Evolutionary conservation across 2,797 vertebrate species (phyloP).

Genomic region (Sardinella longiceps): DNA sequence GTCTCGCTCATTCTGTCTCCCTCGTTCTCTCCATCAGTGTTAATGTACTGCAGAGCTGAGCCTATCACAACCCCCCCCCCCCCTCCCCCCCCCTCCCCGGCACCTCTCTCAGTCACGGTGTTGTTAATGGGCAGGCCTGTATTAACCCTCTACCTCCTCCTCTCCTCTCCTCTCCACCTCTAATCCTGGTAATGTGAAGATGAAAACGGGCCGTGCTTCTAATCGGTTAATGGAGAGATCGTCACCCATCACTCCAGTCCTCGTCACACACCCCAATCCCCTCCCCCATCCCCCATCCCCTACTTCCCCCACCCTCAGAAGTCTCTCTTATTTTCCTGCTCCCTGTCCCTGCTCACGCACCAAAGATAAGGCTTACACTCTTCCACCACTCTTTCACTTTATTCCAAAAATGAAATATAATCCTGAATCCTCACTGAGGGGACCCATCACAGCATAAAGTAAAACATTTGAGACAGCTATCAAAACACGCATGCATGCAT

Average conservation of each 20-base stretch:
- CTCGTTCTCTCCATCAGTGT: conserved; percentile 38
- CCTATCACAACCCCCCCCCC: background rate
- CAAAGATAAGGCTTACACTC: background rate
- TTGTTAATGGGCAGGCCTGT: conserved; percentile 13
- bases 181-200: conserved; percentile 24
- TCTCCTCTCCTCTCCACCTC: conserved; percentile 23
- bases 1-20: background rate
- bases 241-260: background rate
- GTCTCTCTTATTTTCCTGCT: no score
- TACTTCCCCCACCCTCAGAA: background rate
- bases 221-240: conserved; percentile 24
- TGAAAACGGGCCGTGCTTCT: background rate
- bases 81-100: background rate
- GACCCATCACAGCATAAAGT: background rate
- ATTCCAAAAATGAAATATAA: conserved; percentile 22
- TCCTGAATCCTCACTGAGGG: conserved; percentile 26
- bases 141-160: conserved; percentile 30
- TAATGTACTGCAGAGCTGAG: conserved; percentile 41
- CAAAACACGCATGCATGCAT: conserved; percentile 24
- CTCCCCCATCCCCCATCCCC: no score
- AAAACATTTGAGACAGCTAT: background rate
- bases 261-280: background rate
- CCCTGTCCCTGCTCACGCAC: background rate
- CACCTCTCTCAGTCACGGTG: background rate
- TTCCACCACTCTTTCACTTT: background rate